Conservation (phyloP, 92 coral and sea anemone genomes). For the Plumapathes pennacea region DNA sequence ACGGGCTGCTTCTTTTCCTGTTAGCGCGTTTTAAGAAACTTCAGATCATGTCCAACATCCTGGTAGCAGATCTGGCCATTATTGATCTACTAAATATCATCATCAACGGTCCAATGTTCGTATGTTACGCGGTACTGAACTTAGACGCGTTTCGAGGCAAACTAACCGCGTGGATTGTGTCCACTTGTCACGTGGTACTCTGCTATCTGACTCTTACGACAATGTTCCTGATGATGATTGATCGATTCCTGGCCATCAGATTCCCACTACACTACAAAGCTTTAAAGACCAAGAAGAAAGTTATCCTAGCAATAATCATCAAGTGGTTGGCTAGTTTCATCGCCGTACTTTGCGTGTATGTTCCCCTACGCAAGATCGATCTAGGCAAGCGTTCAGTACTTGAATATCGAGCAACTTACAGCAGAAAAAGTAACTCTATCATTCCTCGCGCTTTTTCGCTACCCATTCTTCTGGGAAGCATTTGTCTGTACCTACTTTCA, state of each 20-base stretch:
- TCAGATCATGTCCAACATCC: neutral
- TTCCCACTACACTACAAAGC: neutral
- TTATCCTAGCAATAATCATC: neutral
- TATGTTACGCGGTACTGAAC: neutral
- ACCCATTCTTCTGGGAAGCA: too few relatives aligned
- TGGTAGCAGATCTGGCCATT: neutral
- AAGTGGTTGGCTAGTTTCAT: conserved; percentile 1
- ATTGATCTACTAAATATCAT: conserved; percentile 2
- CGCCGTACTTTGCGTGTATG: neutral
- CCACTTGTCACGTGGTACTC: neutral
- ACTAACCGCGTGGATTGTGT: neutral
- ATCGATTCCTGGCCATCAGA: neutral
- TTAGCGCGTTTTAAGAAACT: neutral
- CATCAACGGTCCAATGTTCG: conserved; percentile 3
- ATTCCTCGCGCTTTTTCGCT: too few relatives aligned
- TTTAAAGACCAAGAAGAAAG: neutral
- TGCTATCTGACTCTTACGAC: neutral
- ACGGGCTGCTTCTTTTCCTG: conserved; percentile 1
- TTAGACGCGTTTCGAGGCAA: neutral
- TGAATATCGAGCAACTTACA: neutral
- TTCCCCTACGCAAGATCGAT: neutral
- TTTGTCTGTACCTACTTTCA: too few relatives aligned
- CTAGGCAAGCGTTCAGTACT: neutral
- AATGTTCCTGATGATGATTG: neutral
- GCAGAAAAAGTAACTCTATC: neutral